Evolutionary conservation across 2,888 invertebrate species (phyloP), one percentile per base, ranked within the genome.

Genomic region (Tromatobia lineatoria): DNA sequence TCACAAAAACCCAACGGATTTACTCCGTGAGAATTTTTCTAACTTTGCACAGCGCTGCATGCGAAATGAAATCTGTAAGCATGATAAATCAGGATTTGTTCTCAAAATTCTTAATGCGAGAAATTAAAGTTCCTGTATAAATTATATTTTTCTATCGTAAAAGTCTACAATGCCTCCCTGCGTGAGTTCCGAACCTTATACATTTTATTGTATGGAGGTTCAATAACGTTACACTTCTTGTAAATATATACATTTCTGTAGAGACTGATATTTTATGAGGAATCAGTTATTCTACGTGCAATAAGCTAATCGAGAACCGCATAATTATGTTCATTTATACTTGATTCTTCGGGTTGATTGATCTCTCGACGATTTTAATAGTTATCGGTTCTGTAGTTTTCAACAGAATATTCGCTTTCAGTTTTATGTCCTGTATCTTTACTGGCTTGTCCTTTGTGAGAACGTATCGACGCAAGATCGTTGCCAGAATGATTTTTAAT

Each of bases 401-500:
- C 7, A 90, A 29, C 73, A 88, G 71, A 1, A 89, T n/a, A 18
- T 90, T 87, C 8, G 81, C 77, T 71, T 89, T 90, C 25, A 88
- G 76, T 82, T 88, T 84, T 0, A 90, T 87, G 20, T 89, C 80
- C 57, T 75, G 50, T 29, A 90, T 86, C 7, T 76, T n/a, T 7
- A 86, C 25, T 0, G 73, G 18, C 11, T 86, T 76, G 50, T 91
- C 88, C 54, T 88, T 88, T 34, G 87, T 89, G 0, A 90, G 34
- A 13, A 88, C 87, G 85, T 93, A 94, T 69, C 90, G 90, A 10
- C 93, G 91, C 0, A 94, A 67, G 3, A 94, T 82, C 0, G 91
- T 92, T 0, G 94, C 91, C 1, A 94, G 10, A 0, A 94, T 90
- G 0, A 92, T 91, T 86, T 94, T 94, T 92, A 94, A 93, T 2